Evolutionary conservation across 2,888 invertebrate genomes (phyloP).

Genomic region (Ellobium chinense): DNA sequence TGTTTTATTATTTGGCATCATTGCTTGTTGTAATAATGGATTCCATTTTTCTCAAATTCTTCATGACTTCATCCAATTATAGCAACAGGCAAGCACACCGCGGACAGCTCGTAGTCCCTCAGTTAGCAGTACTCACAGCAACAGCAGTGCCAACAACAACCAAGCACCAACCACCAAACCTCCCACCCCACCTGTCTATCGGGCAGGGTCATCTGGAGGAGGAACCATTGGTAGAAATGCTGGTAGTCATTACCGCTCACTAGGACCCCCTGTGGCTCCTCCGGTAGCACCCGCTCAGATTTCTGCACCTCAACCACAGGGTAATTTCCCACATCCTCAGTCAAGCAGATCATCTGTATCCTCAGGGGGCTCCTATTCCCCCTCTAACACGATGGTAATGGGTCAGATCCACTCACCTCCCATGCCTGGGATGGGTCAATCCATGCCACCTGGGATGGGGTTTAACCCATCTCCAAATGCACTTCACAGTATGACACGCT

Average conservation of each 20-base stretch:
- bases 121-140: slow-evolving; percentile 62
- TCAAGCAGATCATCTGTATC: slow-evolving; percentile 46
- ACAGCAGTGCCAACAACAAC: slow-evolving; percentile 81
- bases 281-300: slow-evolving; percentile 84
- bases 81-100: slow-evolving; percentile 53
- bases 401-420: slow-evolving; percentile 55
- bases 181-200: slow-evolving; percentile 89
- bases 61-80: too few species aligned
- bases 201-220: slow-evolving; percentile 44
- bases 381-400: slow-evolving; percentile 49
- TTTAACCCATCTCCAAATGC: slow-evolving; percentile 48
- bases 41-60: too few species aligned
- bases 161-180: slow-evolving; percentile 95
- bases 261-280: slow-evolving; percentile 96
- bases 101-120: slow-evolving; percentile 61
- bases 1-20: too few species aligned
- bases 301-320: slow-evolving; percentile 16
- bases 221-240: slow-evolving; percentile 65
- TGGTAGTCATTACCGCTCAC: slow-evolving; percentile 82
- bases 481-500: slow-evolving; percentile 44
- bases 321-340: slow-evolving; percentile 43
- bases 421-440: slow-evolving; percentile 67
- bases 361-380: slow-evolving; percentile 44
- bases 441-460: slow-evolving; percentile 57
- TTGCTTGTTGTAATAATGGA: too few species aligned